Evolutionary conservation across 2,113 vertebrate genomes (phyloP).

Genomic region (Numida meleagris): DNA sequence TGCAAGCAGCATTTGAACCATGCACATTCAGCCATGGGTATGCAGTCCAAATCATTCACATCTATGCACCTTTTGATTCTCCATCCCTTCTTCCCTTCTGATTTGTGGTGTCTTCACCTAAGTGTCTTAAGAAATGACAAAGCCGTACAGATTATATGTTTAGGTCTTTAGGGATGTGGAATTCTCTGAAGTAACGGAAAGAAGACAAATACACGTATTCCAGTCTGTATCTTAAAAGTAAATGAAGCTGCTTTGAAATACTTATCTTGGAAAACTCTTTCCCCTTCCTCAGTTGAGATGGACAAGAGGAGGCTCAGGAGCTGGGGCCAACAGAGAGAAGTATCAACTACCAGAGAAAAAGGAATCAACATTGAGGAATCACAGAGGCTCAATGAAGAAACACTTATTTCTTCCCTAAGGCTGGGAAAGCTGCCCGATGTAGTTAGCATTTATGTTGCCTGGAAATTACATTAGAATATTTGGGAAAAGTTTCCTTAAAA

Average conservation of each 20-base stretch:
- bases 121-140: neutral
- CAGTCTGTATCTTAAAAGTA: neutral
- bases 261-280: neutral
- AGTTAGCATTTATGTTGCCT: slow-evolving; percentile 41
- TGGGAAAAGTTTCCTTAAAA: slow-evolving; percentile 27
- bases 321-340: neutral
- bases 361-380: neutral
- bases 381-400: neutral
- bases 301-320: neutral
- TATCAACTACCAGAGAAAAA: neutral
- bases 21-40: neutral
- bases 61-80: neutral
- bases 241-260: neutral
- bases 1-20: neutral
- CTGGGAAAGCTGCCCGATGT: slow-evolving; percentile 39
- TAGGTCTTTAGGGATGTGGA: neutral
- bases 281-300: neutral
- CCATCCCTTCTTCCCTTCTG: neutral
- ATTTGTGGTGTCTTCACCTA: neutral
- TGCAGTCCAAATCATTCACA: neutral
- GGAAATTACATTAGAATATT: slow-evolving; percentile 62
- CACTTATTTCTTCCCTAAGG: neutral
- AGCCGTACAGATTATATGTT: neutral
- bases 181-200: neutral
- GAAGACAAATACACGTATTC: neutral